Evolutionary conservation across 23 tunicate species (phyloP).

Genomic region (Trididemnum miniatum): DNA sequence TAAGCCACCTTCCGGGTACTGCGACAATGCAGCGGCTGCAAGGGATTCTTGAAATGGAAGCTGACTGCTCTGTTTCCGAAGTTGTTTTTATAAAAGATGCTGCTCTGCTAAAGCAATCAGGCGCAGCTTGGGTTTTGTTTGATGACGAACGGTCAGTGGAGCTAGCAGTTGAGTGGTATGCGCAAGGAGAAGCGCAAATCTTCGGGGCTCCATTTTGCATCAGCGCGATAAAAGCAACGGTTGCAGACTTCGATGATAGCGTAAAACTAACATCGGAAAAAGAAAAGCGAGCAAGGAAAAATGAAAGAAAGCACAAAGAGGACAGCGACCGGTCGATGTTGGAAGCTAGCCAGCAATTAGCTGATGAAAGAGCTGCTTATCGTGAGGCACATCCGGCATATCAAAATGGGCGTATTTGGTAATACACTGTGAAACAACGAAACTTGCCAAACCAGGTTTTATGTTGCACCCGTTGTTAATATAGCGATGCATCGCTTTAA

Average conservation of each 20-base stretch:
- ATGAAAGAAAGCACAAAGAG: slow-evolving; percentile 28
- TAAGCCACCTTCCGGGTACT: slow-evolving; percentile 66
- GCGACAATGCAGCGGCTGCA: slow-evolving; percentile 71
- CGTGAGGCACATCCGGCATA: slow-evolving; percentile 91
- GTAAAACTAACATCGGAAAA: slow-evolving; percentile 39
- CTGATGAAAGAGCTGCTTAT: slow-evolving; percentile 83
- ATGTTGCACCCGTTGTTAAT: no score
- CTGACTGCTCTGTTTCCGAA: slow-evolving; percentile 65
- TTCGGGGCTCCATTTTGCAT: slow-evolving; percentile 68
- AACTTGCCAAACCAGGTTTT: no score
- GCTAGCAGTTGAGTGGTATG: slow-evolving; percentile 58
- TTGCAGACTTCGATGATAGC: slow-evolving; percentile 20
- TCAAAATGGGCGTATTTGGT: slow-evolving; percentile 85
- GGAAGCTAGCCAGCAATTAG: slow-evolving; percentile 69
- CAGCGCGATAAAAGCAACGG: slow-evolving; percentile 37
- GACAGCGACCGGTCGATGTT: slow-evolving; percentile 48
- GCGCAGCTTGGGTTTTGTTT: slow-evolving; percentile 84
- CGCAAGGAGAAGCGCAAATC: slow-evolving; percentile 64
- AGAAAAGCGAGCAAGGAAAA: slow-evolving; percentile 30
- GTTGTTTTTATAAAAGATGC: slow-evolving; percentile 75
- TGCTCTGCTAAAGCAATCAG: slow-evolving; percentile 60
- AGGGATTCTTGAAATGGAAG: slow-evolving; percentile 80
- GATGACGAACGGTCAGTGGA: slow-evolving; percentile 38
- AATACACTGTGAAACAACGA: neutral
- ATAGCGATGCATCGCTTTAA: no score